A percentile compares a stretch with the other conserved stretches of the same genome.
phyloP scores from a whole-genome alignment of 2,113 vertebrate species.

The Tupaia tana region DNA sequence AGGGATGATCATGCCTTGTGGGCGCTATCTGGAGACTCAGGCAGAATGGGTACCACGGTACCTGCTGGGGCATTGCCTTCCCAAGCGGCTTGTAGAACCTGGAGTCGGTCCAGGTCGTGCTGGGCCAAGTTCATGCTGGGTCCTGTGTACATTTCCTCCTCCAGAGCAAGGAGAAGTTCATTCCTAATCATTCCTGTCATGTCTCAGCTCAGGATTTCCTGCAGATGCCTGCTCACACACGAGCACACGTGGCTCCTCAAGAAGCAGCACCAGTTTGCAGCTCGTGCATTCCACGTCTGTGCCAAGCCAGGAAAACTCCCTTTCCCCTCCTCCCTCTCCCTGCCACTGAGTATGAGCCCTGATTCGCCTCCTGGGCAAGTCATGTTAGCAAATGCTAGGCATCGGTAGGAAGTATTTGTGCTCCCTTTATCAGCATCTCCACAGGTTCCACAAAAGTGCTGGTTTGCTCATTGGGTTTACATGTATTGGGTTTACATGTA shows the following conservation, averaged over 20 bases:
- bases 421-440: not conserved
- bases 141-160: not conserved
- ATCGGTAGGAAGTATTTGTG: not conserved
- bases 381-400: not conserved
- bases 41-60: not conserved
- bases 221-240: not conserved
- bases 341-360: not conserved
- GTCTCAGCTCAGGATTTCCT: not conserved
- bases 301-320: not conserved
- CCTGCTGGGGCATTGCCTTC: not conserved
- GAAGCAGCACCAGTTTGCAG: not conserved
- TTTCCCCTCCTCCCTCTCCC: too few species aligned
- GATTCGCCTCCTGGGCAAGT: not conserved
- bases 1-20: not conserved
- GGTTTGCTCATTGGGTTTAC: not conserved
- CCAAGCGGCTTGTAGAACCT: not conserved
- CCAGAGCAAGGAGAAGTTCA: not conserved
- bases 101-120: not conserved
- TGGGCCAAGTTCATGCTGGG: not conserved
- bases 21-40: not conserved
- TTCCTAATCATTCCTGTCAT: not conserved
- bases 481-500: not conserved
- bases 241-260: not conserved
- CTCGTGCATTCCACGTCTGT: not conserved
- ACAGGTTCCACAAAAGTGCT: not conserved